Percentiles rank a stretch among this genome's conserved stretches.
phyloP scores from a whole-genome alignment of 2,113 vertebrate species.

The Solea senegalensis region DNA sequence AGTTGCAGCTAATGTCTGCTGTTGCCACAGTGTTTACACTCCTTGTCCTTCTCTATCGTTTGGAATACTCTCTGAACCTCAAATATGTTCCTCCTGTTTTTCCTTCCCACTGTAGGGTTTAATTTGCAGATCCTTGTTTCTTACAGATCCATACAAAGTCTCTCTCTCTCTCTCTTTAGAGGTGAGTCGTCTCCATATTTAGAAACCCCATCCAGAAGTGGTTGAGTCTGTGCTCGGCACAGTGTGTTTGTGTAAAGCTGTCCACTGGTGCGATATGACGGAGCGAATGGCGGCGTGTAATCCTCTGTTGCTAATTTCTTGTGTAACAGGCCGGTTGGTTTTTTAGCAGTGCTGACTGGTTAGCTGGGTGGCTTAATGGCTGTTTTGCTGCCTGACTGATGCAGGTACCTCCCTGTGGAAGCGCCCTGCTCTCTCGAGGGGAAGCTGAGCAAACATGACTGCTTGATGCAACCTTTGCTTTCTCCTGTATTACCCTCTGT shows the following conservation, averaged over 20 bases:
- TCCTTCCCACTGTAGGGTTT: not conserved
- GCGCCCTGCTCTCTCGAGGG: constrained; percentile 51
- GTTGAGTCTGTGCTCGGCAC: constrained; percentile 14
- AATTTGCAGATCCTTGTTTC: constrained; percentile 1
- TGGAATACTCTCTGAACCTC: not conserved
- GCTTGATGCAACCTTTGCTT: constrained; percentile 70
- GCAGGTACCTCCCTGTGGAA: constrained; percentile 63
- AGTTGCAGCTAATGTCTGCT: not conserved
- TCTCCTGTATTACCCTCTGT: constrained; percentile 22
- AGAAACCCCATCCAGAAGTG: constrained; percentile 26
- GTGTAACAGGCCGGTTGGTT: constrained; percentile 65
- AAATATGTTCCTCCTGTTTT: not conserved
- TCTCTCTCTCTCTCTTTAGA: constrained; percentile 7
- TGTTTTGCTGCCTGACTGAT: constrained; percentile 57
- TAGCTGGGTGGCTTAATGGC: constrained; percentile 42
- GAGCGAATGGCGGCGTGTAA: constrained; percentile 64
- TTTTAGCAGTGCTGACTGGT: constrained; percentile 37
- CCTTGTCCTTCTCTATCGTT: not conserved
- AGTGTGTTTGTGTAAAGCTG: constrained; percentile 50
- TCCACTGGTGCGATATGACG: constrained; percentile 46
- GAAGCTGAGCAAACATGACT: constrained; percentile 59
- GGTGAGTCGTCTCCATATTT: constrained; percentile 48
- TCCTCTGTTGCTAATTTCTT: constrained; percentile 72
- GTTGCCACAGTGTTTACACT: not conserved
- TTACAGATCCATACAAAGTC: not conserved